Percentiles rank a stretch among this genome's conserved stretches.
Evolutionary conservation across 37 sponge, comb jelly and placozoan genomes (phyloP).

Genomic region (Lycopodina hypogea): DNA sequence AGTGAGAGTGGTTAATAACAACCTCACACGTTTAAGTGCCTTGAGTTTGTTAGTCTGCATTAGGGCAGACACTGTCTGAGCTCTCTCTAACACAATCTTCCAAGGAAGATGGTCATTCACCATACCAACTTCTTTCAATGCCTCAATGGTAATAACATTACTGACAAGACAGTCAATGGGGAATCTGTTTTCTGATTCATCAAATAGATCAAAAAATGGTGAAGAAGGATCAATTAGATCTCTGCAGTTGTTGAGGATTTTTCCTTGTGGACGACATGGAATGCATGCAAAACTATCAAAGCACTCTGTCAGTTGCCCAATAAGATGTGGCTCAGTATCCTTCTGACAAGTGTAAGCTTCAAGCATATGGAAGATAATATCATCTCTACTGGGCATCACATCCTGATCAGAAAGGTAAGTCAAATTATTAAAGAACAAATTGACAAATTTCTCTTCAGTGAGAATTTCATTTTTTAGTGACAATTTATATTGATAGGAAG

Average conservation of each 20-base stretch:
- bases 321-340: neutral
- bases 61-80: slow-evolving; percentile 5
- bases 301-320: neutral
- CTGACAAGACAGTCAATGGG: slow-evolving; percentile 7
- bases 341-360: slow-evolving; percentile 14
- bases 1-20: neutral
- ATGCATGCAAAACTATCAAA: slow-evolving; percentile 28
- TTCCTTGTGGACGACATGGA: slow-evolving; percentile 63
- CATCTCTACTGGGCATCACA: slow-evolving; percentile 8
- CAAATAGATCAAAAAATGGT: slow-evolving; percentile 32
- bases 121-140: slow-evolving; percentile 39
- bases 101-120: slow-evolving; percentile 18
- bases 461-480: neutral
- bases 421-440: slow-evolving; percentile 17
- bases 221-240: slow-evolving; percentile 34
- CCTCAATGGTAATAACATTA: neutral
- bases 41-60: slow-evolving; percentile 3
- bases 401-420: neutral
- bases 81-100: slow-evolving; percentile 27
- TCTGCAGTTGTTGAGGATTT: slow-evolving; percentile 1
- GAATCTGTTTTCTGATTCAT: slow-evolving; percentile 27
- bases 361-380: slow-evolving; percentile 18
- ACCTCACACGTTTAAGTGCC: slow-evolving; percentile 28
- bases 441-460: slow-evolving; percentile 3
- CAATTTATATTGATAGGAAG: slow-evolving; percentile 1